Conservation (phyloP, 2,888 invertebrate species). For the Hecatera dysodea region DNA sequence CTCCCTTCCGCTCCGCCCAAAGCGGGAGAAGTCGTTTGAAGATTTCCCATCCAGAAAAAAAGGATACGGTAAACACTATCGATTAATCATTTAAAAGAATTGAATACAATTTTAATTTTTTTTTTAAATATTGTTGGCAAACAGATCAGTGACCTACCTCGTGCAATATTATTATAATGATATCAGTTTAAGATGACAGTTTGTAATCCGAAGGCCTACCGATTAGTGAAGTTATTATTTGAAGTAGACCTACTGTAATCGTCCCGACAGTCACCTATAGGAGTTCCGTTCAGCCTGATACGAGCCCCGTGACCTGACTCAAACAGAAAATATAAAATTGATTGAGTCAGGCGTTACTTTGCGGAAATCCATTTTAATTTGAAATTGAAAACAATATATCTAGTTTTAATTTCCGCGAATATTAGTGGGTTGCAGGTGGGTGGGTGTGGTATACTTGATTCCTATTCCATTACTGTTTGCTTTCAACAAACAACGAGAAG, state of each 20-base stretch:
- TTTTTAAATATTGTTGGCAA: too few relatives aligned
- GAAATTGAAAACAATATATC: too few relatives aligned
- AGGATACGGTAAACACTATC: not conserved
- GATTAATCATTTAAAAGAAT: not conserved
- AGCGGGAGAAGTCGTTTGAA: too few relatives aligned
- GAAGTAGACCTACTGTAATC: conserved; percentile 14
- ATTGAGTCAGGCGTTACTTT: too few relatives aligned
- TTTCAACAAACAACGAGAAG: not conserved
- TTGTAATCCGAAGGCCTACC: not conserved
- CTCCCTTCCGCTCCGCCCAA: too few relatives aligned
- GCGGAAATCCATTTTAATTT: too few relatives aligned
- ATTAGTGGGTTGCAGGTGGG: too few relatives aligned
- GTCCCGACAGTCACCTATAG: not conserved
- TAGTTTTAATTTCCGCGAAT: too few relatives aligned
- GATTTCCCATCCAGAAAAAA: too few relatives aligned
- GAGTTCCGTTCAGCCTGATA: conserved; percentile 17
- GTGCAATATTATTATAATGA: not conserved
- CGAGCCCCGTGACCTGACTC: conserved; percentile 39
- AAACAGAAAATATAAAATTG: conserved; percentile 30
- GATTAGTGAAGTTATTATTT: not conserved
- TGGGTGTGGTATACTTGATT: too few relatives aligned
- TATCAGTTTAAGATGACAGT: not conserved
- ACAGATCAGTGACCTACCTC: too few relatives aligned
- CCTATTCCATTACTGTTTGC: conserved; percentile 15
- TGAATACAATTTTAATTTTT: not conserved